Conservation (phyloP, 92 coral and sea anemone species). For the Palythoa grandis region DNA sequence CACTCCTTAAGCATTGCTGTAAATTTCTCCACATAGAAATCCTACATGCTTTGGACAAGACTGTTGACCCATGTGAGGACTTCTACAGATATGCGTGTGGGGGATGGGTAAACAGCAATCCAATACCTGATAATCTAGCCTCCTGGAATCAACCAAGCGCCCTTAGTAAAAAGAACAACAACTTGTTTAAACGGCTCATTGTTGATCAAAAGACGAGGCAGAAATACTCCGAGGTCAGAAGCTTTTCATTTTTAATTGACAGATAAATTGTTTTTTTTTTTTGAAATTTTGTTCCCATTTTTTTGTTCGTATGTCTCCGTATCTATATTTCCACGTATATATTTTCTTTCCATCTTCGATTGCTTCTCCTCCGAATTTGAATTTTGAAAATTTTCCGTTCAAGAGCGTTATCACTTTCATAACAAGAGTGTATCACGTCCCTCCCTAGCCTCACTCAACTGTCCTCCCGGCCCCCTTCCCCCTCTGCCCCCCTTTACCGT, state of each 20-base stretch:
- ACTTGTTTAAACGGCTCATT: slow-evolving; percentile 63
- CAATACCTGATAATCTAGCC: slow-evolving; percentile 67
- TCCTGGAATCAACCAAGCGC: slow-evolving; percentile 68
- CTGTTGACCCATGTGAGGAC: slow-evolving; percentile 76
- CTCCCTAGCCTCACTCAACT: no score
- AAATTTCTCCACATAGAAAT: slow-evolving; percentile 43
- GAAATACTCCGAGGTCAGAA: slow-evolving; percentile 58
- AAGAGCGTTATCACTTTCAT: no score
- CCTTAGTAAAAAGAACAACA: slow-evolving; percentile 48
- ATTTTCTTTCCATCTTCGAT: no score
- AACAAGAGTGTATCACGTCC: no score
- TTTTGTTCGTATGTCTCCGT: no score
- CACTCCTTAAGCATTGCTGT: background rate
- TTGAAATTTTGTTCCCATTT: no score
- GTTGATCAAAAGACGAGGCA: slow-evolving; percentile 57
- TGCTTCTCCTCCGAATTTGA: background rate
- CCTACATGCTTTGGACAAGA: slow-evolving; percentile 59
- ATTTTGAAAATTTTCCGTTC: background rate
- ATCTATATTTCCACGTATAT: no score
- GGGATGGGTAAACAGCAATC: slow-evolving; percentile 77
- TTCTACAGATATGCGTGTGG: slow-evolving; percentile 81
- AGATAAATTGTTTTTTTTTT: background rate
- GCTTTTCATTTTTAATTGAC: background rate
- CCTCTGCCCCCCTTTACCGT: no score
- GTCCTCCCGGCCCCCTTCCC: no score